Evolutionary conservation across 2,113 vertebrate species (phyloP), one percentile per base, ranked within the genome.

Genomic region (Crotophaga sulcirostris): DNA sequence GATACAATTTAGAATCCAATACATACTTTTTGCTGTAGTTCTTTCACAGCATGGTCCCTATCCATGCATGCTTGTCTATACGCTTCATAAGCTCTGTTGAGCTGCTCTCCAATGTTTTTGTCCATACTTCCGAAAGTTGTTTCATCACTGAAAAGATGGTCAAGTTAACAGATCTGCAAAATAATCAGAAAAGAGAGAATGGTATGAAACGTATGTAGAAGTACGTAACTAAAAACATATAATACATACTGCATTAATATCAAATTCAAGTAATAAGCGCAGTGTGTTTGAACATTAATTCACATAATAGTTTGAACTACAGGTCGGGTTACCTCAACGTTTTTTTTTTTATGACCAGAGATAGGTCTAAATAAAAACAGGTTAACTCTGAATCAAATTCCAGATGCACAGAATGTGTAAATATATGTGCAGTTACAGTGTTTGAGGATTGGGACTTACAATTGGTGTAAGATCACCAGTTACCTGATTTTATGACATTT

Each of bases 51-150:
- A 84, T 97, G 98, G 75, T 99, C 99, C 96, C 98, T 99, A 85
- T 99, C 99, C 96, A 99, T 99, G 94, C 99, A 99, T 80, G 98
- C 99, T 97, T 99, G 99, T 63, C 99, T 98, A 97, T 98, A 99
- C 83, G 99, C 99, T 98, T 99, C 99, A 13, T 99, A 99, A 90
- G 99, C 99, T 98, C 99, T 99, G 98, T 99, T 99, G 97, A 99
- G 99, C 97, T 99, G 99, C 87, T 99, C 99, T 93, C 98, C 99
- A 80, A 99, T 99, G 97, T 99, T 99, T 98, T 98, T 99, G 97
- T 99, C 99, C 99, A 99, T 99, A 98, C 98, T 98, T 98, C 94
- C 97, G 97, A 96, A 97, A 97, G 97, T 97, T 98, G 98, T 98
- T 98, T 98, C 99, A 99, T 99, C 97, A 99, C 99, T 98, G 98